phyloP scores from a whole-genome alignment of 2,113 vertebrate genomes.

The Pungitius pungitius region DNA sequence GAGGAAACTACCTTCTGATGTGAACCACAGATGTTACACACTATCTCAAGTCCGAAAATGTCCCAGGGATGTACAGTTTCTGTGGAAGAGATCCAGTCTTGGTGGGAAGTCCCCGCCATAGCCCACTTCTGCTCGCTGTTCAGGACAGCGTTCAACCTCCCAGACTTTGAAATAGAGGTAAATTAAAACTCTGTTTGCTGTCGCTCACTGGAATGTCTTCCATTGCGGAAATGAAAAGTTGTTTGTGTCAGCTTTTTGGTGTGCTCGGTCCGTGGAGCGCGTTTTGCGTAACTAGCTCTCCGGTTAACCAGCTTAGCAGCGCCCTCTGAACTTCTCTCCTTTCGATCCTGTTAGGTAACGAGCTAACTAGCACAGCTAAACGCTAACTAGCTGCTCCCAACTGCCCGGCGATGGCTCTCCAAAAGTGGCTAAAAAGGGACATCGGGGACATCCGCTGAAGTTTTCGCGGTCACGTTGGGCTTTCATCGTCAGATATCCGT shows the following conservation, averaged over 20 bases:
- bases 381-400: slow-evolving; percentile 15
- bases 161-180: slow-evolving; percentile 98
- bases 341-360: slow-evolving; percentile 59
- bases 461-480: accelerated
- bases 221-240: slow-evolving; percentile 59
- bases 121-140: slow-evolving; percentile 97
- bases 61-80: slow-evolving; percentile 84
- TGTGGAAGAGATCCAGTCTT: slow-evolving; percentile 92
- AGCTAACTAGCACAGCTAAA: slow-evolving; percentile 48
- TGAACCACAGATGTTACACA: slow-evolving; percentile 60
- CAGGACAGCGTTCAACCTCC: slow-evolving; percentile 93
- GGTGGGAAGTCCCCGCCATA: slow-evolving; percentile 98
- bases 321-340: slow-evolving; percentile 60
- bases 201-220: background rate
- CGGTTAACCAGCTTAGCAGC: slow-evolving; percentile 58
- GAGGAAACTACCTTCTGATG: slow-evolving; percentile 72
- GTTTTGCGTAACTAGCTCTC: slow-evolving; percentile 1
- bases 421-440: slow-evolving; percentile 1
- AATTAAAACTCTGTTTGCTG: slow-evolving; percentile 30
- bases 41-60: slow-evolving; percentile 72
- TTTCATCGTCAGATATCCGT: background rate
- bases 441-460: background rate
- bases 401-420: background rate
- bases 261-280: background rate
- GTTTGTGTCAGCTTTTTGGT: slow-evolving; percentile 72